Evolutionary conservation across 2,797 vertebrate species (phyloP).

Genomic region (Apogon talboti): DNA sequence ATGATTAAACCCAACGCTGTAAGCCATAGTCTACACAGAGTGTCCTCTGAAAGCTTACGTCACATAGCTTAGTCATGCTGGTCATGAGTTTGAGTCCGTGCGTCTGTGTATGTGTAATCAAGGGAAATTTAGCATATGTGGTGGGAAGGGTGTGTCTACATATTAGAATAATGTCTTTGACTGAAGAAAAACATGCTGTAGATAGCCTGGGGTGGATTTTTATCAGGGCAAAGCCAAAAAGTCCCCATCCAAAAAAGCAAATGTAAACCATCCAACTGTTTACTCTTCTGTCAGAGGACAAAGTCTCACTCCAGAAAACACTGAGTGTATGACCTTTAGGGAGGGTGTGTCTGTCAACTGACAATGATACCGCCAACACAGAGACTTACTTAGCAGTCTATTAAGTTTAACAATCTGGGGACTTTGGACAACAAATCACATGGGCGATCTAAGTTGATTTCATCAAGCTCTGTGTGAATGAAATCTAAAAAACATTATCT

Average conservation of each 20-base stretch:
- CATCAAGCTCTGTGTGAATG: background rate
- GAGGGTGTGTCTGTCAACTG: constrained; percentile 31
- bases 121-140: constrained; percentile 3
- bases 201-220: background rate
- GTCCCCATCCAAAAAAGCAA: constrained; percentile 24
- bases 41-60: constrained; percentile 40
- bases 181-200: background rate
- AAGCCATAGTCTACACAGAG: constrained; percentile 16
- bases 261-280: constrained; percentile 43
- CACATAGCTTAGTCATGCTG: constrained; percentile 60
- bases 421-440: constrained; percentile 27
- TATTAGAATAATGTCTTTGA: constrained; percentile 1
- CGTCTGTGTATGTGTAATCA: constrained; percentile 29
- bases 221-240: constrained; percentile 16
- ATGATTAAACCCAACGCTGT: constrained; percentile 29
- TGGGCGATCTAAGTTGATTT: background rate
- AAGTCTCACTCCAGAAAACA: constrained; percentile 52
- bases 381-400: background rate
- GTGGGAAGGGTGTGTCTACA: constrained; percentile 6
- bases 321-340: constrained; percentile 1
- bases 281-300: constrained; percentile 51
- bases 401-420: background rate
- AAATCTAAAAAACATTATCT: background rate
- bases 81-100: constrained; percentile 54
- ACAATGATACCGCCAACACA: constrained; percentile 1